Evolutionary conservation across 2,888 invertebrate species (phyloP), one percentile per base, ranked within the genome.

Genomic region (Diarsia dahlii): DNA sequence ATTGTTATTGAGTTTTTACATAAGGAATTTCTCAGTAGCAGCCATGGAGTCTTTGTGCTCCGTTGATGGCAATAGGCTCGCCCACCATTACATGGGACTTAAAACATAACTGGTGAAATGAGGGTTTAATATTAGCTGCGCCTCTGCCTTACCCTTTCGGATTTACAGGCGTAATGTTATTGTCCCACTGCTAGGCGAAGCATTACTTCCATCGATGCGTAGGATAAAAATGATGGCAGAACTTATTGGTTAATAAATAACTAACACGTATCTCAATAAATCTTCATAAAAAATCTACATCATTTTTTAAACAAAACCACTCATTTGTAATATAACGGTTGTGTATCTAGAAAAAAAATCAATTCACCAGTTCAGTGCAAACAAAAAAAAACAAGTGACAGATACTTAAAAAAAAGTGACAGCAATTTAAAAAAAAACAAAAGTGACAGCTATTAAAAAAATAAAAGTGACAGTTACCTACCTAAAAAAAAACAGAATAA

Each of bases 311-410:
- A 56, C 3, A 48, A 34, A 28, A 12, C n/a, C 9, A 71, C 28
- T 0, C 28, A 5, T 20, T 39, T 45, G 54, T 68, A 60, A 54
- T 23, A 9, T 4, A 75, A 50, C 34, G 18, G 13, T 50, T 62
- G n/a, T 18, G 18, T 28, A 28, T 4, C 1, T 50, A 58, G 70
- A 54, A 68, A 34, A 50, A 48, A 62, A 34, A 68, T 5, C n/a
- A 67, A 69, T 28, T 56, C 39, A 66, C 15, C 50, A 66, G 63
- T 28, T 45, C 60, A 74, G 79, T 64, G 52, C 1, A 20, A 34
- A 28, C 23, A 63, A 39, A 5, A 20, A 63, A 45, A 63, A 39
- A 23, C 46, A 46, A 48, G 46, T 48, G 46, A 46, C 10, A 15
- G n/a, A 28, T 28, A 28, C 28, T 28, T 8, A 18, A 20, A 0